phyloP scores from a whole-genome alignment of 2,113 vertebrate genomes.

The Tyto alba region DNA sequence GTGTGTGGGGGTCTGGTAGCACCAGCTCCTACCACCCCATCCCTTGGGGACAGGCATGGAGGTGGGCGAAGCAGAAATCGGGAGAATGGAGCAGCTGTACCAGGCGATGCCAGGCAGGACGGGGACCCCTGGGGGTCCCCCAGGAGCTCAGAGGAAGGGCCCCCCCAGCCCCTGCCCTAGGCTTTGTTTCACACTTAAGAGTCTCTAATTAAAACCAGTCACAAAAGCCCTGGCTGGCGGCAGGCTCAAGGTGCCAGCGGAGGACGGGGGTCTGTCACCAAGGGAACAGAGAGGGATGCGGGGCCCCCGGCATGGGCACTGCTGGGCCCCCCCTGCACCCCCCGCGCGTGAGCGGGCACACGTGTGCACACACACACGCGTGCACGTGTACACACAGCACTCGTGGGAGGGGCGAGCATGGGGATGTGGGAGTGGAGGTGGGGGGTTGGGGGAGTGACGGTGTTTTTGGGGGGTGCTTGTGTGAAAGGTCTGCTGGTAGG shows the following conservation, averaged over 20 bases:
- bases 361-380: fast-evolving
- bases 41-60: not conserved
- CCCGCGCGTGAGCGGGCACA: fast-evolving
- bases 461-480: not conserved
- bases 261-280: slow-evolving; percentile 20
- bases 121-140: not conserved
- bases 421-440: fast-evolving
- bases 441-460: not conserved
- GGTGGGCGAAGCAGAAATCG: fast-evolving
- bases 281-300: not conserved
- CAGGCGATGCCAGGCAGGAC: fast-evolving
- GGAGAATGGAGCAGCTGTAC: not conserved
- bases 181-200: slow-evolving; percentile 60
- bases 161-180: not conserved
- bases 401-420: fast-evolving
- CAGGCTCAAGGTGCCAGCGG: not conserved
- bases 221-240: slow-evolving; percentile 17
- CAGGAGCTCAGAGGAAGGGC: not conserved
- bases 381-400: no score
- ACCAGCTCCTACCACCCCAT: not conserved
- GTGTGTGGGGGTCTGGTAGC: not conserved
- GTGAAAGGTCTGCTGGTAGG: not conserved
- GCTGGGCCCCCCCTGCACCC: fast-evolving
- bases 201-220: slow-evolving; percentile 64
- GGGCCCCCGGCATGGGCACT: not conserved